Percentiles rank a stretch among this genome's conserved stretches.
These are phyloP conservation scores for Micrastur ruficollis DNA, from an alignment of 2,797 vertebrate species.

Conservation along the genomic window DNA sequence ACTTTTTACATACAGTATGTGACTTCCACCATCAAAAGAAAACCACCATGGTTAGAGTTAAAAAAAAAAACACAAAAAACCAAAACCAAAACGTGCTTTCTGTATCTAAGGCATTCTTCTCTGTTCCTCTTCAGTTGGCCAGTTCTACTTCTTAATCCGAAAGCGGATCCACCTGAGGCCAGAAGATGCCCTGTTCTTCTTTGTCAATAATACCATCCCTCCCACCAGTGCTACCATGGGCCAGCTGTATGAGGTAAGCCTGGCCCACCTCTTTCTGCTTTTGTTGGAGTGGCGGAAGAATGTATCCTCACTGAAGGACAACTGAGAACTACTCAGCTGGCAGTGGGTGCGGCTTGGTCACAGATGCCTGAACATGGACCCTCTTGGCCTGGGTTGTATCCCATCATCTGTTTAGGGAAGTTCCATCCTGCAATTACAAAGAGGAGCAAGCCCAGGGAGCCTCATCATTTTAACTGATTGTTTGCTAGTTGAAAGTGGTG, in stretches of 20 bases:
- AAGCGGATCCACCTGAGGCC: slow-evolving; percentile 95
- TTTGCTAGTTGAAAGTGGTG: not conserved
- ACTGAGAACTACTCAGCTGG: not conserved
- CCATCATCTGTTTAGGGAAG: not conserved
- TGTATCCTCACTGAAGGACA: not conserved
- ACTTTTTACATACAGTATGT: not conserved
- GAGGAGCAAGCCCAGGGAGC: not conserved
- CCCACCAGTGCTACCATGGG: slow-evolving; percentile 95
- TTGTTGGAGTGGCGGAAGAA: not conserved
- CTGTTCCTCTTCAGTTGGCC: slow-evolving; percentile 81
- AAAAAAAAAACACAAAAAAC: fast-evolving
- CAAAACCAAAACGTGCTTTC: not conserved
- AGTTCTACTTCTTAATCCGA: slow-evolving; percentile 96
- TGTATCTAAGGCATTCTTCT: not conserved
- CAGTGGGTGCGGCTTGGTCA: not conserved
- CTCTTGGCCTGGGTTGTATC: not conserved
- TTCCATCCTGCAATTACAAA: not conserved
- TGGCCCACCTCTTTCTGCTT: not conserved
- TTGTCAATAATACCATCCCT: slow-evolving; percentile 96
- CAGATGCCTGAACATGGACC: fast-evolving
- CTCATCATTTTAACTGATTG: not conserved
- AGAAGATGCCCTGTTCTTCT: slow-evolving; percentile 97
- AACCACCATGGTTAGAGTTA: not conserved
- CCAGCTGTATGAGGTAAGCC: slow-evolving; percentile 91
- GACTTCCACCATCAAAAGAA: not conserved